Conservation (phyloP, 2,797 vertebrate species). For the Sebastes cheni region DNA sequence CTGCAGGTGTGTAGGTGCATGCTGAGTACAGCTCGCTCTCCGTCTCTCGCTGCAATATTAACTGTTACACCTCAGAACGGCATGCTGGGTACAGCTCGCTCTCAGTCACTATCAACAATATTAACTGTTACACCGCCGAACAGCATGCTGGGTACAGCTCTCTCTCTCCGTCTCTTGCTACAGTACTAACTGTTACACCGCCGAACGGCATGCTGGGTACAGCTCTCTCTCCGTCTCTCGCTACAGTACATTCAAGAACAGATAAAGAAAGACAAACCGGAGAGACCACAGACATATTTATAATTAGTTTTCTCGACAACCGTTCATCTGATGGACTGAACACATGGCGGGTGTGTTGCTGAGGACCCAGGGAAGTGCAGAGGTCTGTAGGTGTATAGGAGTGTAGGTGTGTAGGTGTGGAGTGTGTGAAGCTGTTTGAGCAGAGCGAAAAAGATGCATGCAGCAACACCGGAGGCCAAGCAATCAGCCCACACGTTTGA, state of each 20-base stretch:
- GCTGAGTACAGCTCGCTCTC: too few relatives aligned
- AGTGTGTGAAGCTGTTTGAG: background rate
- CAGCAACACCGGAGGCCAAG: background rate
- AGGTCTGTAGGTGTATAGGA: too few relatives aligned
- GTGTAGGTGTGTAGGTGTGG: background rate
- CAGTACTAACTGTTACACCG: background rate
- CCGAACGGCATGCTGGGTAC: background rate
- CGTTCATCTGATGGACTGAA: background rate
- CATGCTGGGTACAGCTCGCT: too few relatives aligned
- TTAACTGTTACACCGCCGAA: too few relatives aligned
- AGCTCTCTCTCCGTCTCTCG: background rate
- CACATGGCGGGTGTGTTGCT: background rate
- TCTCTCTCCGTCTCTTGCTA: fast-evolving
- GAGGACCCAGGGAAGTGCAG: background rate
- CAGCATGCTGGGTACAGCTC: too few relatives aligned
- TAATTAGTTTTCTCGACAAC: background rate
- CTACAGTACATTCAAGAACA: background rate
- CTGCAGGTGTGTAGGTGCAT: too few relatives aligned
- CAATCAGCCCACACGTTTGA: background rate
- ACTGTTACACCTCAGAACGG: too few relatives aligned
- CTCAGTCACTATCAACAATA: fast-evolving
- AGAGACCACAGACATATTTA: background rate
- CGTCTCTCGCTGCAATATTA: too few relatives aligned
- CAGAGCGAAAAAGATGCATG: background rate
- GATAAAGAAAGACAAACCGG: background rate